Percentiles rank a stretch among this genome's conserved stretches.
phyloP scores from a whole-genome alignment of 2,113 vertebrate genomes.

The Macaca mulatta region DNA sequence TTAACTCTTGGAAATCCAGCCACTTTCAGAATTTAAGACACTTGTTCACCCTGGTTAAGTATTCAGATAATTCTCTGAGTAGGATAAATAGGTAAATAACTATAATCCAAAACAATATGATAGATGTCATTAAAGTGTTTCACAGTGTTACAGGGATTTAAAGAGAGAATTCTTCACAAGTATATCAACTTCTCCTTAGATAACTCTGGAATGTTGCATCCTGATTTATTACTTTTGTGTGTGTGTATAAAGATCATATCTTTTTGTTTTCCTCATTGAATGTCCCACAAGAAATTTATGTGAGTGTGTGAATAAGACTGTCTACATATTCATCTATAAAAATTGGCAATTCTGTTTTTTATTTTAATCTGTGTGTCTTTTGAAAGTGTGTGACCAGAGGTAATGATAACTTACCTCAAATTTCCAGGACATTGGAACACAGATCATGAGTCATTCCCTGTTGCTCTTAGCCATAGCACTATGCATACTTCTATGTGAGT shows the following conservation, averaged over 20 bases:
- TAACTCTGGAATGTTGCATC: not conserved
- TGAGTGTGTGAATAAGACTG: not conserved
- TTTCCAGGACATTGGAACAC: not conserved
- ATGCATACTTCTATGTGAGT: not conserved
- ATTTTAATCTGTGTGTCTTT: not conserved
- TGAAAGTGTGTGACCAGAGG: not conserved
- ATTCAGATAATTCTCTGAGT: not conserved
- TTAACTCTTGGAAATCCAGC: not conserved
- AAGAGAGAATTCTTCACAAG: not conserved
- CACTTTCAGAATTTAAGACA: not conserved
- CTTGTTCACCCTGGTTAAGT: not conserved
- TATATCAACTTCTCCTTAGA: not conserved
- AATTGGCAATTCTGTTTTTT: not conserved
- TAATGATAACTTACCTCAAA: not conserved
- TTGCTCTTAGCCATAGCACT: not conserved
- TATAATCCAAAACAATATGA: not conserved
- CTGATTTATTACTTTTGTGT: not conserved
- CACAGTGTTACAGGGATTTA: not conserved
- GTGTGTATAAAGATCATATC: not conserved
- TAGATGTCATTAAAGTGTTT: not conserved
- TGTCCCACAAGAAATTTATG: not conserved
- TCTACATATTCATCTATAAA: not conserved
- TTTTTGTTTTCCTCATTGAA: not conserved
- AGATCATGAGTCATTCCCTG: not conserved
- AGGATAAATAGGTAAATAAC: not conserved